A percentile compares a stretch with the other conserved stretches of the same genome.
phyloP scores from a whole-genome alignment of 2,797 vertebrate genomes.

The Fundulus diaphanus region DNA sequence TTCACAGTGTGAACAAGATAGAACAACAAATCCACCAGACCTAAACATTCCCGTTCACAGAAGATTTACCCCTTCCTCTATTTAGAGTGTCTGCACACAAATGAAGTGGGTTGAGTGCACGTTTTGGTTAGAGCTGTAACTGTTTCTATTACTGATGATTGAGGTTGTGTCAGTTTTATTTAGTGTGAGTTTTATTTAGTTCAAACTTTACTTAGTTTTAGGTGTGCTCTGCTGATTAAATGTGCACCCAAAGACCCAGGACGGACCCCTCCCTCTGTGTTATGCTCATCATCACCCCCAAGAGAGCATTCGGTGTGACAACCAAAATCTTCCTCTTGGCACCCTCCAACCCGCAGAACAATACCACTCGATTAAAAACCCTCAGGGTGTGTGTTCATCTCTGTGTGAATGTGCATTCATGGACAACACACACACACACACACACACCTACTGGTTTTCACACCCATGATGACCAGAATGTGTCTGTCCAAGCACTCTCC shows the following conservation, averaged over 20 bases:
- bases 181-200: conserved; percentile 25
- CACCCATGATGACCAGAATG: conserved; percentile 79
- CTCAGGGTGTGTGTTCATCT: conserved; percentile 62
- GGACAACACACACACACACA: conserved; percentile 15
- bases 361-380: conserved; percentile 85
- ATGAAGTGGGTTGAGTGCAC: conserved; percentile 18
- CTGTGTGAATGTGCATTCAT: conserved; percentile 16
- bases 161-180: conserved; percentile 45
- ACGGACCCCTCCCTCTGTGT: conserved; percentile 46
- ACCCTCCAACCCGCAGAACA: conserved; percentile 84
- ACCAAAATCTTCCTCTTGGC: conserved; percentile 90
- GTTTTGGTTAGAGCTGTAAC: conserved; percentile 21
- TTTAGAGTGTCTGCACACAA: conserved; percentile 7
- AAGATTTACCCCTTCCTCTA: conserved; percentile 8
- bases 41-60: conserved; percentile 44
- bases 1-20: conserved; percentile 13
- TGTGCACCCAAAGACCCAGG: conserved; percentile 47
- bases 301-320: conserved; percentile 91
- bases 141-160: conserved; percentile 13
- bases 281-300: conserved; percentile 70
- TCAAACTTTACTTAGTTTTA: conserved; percentile 63
- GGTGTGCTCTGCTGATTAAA: conserved; percentile 71
- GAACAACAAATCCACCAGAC: conserved; percentile 6
- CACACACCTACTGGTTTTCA: conserved; percentile 40
- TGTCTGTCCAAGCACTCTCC: conserved; percentile 91